These are phyloP conservation scores for Diplolepis rosae DNA, from an alignment of 2,888 invertebrate species.

Conservation along the genomic window DNA sequence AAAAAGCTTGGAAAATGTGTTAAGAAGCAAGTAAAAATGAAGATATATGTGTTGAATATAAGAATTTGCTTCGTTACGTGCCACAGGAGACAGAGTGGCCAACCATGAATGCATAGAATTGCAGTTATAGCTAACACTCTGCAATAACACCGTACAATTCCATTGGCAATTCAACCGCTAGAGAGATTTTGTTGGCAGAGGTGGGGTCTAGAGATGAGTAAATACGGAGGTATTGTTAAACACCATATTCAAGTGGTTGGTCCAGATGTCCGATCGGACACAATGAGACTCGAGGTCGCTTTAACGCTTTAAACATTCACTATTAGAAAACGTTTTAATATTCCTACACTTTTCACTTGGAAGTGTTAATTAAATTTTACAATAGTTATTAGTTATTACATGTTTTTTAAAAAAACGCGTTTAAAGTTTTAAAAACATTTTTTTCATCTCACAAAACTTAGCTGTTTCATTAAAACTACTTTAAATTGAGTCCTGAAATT, in stretches of 20 bases:
- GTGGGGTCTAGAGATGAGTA: slow-evolving; percentile 9
- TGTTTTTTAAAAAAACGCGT: no score
- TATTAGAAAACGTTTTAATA: no score
- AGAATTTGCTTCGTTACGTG: slow-evolving; percentile 3
- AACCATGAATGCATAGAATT: neutral
- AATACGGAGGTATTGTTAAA: neutral
- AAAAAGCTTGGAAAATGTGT: neutral
- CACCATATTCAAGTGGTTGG: slow-evolving; percentile 21
- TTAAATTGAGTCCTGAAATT: no score
- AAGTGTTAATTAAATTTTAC: no score
- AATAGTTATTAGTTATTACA: no score
- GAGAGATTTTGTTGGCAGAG: neutral
- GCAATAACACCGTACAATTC: no score
- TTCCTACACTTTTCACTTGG: no score
- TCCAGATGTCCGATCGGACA: slow-evolving; percentile 2
- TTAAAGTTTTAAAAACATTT: no score
- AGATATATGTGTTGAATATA: neutral
- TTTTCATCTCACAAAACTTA: no score
- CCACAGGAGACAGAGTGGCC: neutral
- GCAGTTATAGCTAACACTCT: slow-evolving; percentile 12
- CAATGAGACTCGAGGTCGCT: slow-evolving; percentile 16
- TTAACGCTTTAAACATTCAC: no score
- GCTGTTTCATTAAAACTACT: no score
- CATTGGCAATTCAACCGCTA: slow-evolving; percentile 1
- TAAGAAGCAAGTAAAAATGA: neutral